Conservation (phyloP, 2,113 vertebrate genomes). For the Rhinopomastus cyanomelas region DNA sequence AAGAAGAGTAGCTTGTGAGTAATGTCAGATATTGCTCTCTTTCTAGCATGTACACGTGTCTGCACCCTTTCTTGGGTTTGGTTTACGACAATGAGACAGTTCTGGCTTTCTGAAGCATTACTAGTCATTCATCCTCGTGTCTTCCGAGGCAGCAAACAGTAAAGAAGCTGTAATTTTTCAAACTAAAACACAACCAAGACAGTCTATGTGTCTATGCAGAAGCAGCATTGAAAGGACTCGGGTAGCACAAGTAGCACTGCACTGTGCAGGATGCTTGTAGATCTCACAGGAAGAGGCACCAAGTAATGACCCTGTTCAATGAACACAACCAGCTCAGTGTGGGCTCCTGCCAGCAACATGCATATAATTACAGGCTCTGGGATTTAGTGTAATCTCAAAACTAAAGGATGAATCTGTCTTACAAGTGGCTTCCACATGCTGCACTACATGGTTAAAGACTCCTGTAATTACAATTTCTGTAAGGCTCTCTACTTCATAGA, state of each 20-base stretch:
- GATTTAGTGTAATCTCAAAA: slow-evolving; percentile 55
- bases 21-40: fast-evolving
- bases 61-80: background rate
- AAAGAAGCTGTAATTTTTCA: background rate
- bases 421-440: slow-evolving; percentile 45
- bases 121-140: background rate
- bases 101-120: background rate
- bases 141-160: slow-evolving; percentile 25
- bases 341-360: slow-evolving; percentile 24
- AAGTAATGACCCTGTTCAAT: background rate
- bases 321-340: background rate
- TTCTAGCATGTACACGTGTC: fast-evolving
- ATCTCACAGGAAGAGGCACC: background rate
- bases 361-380: slow-evolving; percentile 47
- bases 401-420: slow-evolving; percentile 33
- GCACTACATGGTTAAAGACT: slow-evolving; percentile 19
- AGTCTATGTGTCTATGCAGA: background rate
- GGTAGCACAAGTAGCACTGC: background rate
- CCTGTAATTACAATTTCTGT: slow-evolving; percentile 46
- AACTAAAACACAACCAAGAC: background rate
- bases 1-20: background rate
- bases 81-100: background rate
- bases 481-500: slow-evolving; percentile 20
- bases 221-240: background rate
- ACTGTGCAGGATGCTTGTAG: background rate